Conservation (phyloP, 2,113 vertebrate species). For the Conger conger region DNA sequence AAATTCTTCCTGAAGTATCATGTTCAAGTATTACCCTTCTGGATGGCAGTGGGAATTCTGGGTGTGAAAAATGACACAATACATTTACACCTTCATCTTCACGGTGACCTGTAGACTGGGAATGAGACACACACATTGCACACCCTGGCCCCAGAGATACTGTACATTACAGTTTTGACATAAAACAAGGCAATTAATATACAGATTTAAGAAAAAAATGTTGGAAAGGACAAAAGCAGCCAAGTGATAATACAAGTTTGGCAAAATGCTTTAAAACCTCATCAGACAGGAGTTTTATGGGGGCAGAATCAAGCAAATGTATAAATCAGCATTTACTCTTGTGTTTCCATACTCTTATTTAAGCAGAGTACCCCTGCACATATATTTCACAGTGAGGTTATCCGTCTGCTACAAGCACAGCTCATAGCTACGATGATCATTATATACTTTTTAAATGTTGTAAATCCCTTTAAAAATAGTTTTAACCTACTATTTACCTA, state of each 20-base stretch:
- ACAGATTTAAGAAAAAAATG: not conserved
- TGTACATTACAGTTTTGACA: not conserved
- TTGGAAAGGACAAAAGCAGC: not conserved
- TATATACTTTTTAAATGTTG: not conserved
- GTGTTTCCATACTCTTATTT: not conserved
- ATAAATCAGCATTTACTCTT: not conserved
- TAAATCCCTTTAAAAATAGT: conserved; percentile 12
- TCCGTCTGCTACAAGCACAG: conserved; percentile 3
- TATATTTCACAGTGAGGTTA: not conserved
- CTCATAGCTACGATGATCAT: not conserved
- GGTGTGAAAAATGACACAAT: not conserved
- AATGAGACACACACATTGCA: not conserved
- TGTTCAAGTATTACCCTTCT: conserved; percentile 27
- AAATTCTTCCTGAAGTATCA: conserved; percentile 25
- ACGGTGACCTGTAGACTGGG: not conserved
- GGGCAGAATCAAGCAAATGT: not conserved
- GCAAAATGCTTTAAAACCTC: not conserved
- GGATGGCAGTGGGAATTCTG: conserved; percentile 20
- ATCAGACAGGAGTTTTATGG: not conserved
- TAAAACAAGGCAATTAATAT: not conserved
- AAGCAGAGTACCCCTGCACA: not conserved
- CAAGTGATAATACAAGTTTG: not conserved
- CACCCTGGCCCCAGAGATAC: not conserved
- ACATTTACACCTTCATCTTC: not conserved
- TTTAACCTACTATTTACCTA: not conserved